Evolutionary conservation across 2,113 vertebrate genomes (phyloP), one percentile per base, ranked within the genome.

Genomic region (Prietella phreatophila): DNA sequence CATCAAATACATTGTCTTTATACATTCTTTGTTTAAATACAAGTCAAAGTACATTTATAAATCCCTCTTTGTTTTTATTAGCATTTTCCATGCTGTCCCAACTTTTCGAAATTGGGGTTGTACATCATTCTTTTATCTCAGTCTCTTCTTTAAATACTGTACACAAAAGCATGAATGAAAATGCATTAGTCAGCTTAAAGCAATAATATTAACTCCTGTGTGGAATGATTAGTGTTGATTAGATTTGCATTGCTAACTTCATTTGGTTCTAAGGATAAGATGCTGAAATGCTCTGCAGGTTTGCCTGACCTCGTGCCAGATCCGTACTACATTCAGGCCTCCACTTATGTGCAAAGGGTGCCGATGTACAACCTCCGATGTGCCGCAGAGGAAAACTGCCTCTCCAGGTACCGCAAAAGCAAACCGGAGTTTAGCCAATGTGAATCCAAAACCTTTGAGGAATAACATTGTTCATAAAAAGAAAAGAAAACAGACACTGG

Each of bases 361-460:
- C 95, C 98, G 1, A 99, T 99, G 98, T 99, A 99, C 93, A 99
- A 97, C 93, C 93, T 99, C 93, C 95, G 98, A 90, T 99, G 98
- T 89, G 97, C 98, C 3, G 96, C 97, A 0, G 98, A 99, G 91
- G 98, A 99, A 90, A 99, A 99, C 94, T 99, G 98, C 90, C 93
- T 99, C 93, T 97, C 98, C 91, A 99, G 98, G 98, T 99, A 96
- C 39, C 84, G 47, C 7, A 63, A 42, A 73, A 63, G 20, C 42
- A 50, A 42, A 76, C 73, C 1, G 11, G 76, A 55, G 47, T 79
- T n/a, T 9, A 58, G n/a, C 53, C 11, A 53, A 9, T 55, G 7
- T 79, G 27, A 81, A 81, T 27, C 10, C 5, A 4, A 58, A 81
- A 58, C 27, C 2, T 60, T 50, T 36, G 9, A 61, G 11, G 42